Base-by-base conservation (phyloP, 2,113 vertebrate species). In the Carassius gibelio region DNA sequence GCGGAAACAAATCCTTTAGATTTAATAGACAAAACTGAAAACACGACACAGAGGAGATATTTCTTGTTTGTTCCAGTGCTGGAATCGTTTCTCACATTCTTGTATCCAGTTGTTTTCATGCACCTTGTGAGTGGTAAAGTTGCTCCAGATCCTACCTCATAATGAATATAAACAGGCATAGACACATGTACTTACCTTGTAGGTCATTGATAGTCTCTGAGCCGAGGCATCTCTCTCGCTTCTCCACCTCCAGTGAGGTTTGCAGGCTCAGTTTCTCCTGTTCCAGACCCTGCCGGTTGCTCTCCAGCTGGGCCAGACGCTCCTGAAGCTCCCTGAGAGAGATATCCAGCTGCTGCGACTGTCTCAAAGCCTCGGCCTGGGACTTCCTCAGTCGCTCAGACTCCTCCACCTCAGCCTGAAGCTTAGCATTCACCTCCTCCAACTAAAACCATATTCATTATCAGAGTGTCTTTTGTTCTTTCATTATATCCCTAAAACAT, bases 241-340 rank as follows among this genome's bases (percentile, higher is more conserved):
- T 96, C 94, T 99, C 97, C 68, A 95, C 94, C 91, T 99, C 97
- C 86, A 99, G 94, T 87, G 96, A 94, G 7, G 95, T 95, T 90
- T 97, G 97, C 86, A 98, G 93, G 88, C 93, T 96, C 87, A 95
- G 94, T 81, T 96, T 96, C 62, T 97, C 96, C 91, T 97, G 98
- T 91, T 99, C 97, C 88, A 97, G 92, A 90, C 96, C 95, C 90
- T 96, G 93, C 86, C 95, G 97, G 23, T 94, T 90, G 82, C 94
- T 96, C 90, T 99, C 98, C 81, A 99, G 91, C 62, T 95, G 89
- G 89, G 93, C 95, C 87, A 95, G 96, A 90, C 96, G 96, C 90
- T 97, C 96, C 91, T 97, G 96, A n/a, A 95, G 88, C 68, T 99
- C 97, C 92, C 94, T 91, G 64, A 97, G 96, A 88, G 95, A 96